phyloP scores from a whole-genome alignment of 1,140 invertebrate species.

The Drusus annulatus region DNA sequence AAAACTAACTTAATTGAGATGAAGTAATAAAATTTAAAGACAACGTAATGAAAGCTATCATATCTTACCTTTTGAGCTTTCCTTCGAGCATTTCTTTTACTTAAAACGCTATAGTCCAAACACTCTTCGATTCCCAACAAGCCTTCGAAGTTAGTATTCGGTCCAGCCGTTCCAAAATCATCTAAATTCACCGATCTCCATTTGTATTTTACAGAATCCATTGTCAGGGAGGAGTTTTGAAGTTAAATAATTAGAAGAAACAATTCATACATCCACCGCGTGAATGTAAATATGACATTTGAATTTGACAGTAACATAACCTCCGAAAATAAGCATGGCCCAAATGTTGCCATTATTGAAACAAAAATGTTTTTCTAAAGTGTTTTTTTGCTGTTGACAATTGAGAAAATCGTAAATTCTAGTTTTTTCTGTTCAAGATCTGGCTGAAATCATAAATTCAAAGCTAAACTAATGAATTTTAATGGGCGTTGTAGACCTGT shows the following conservation, averaged over 20 bases:
- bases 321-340: conserved; percentile 30
- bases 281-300: conserved; percentile 37
- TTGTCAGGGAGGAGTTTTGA: conserved; percentile 4
- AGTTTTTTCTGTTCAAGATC: too few relatives aligned
- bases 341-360: neutral
- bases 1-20: too few relatives aligned
- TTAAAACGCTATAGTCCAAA: conserved; percentile 71
- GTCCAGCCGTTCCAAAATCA: conserved; percentile 66
- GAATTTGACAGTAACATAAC: conserved; percentile 25
- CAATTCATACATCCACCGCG: neutral
- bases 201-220: conserved; percentile 64
- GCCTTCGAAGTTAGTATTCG: conserved; percentile 69
- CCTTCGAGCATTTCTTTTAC: conserved; percentile 62
- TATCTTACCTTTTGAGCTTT: conserved; percentile 63
- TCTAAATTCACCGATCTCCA: conserved; percentile 75
- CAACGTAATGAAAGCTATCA: too few relatives aligned
- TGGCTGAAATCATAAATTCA: too few relatives aligned
- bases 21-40: too few relatives aligned
- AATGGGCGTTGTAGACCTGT: too few relatives aligned
- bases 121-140: conserved; percentile 77
- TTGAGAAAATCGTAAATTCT: too few relatives aligned
- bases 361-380: too few relatives aligned
- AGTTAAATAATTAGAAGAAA: neutral
- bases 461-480: too few relatives aligned
- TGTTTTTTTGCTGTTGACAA: too few relatives aligned